A percentile compares a stretch with the other conserved stretches of the same genome.
These are phyloP conservation scores for Myrmophylax atrothorax DNA, from an alignment of 2,113 vertebrate species.

Conservation along the genomic window DNA sequence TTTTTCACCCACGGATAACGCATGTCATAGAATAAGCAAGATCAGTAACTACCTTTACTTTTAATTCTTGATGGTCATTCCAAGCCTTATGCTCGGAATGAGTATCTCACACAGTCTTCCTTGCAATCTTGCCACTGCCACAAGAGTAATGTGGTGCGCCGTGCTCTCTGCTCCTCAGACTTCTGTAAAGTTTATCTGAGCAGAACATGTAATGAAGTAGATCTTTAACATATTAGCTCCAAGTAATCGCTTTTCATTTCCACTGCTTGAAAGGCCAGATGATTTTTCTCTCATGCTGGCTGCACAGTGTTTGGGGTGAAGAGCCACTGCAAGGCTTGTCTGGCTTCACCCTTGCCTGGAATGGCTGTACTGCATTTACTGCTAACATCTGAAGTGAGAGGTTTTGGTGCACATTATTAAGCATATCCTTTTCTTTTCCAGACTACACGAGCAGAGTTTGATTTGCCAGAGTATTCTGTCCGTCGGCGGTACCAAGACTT, in stretches of 20 bases:
- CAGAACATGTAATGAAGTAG: not conserved
- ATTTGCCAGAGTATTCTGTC: constrained; percentile 93
- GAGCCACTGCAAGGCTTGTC: not conserved
- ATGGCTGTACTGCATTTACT: not conserved
- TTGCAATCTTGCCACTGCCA: not conserved
- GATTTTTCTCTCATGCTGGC: not conserved
- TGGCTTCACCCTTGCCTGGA: not conserved
- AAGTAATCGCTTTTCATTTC: not conserved
- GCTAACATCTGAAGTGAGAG: not conserved
- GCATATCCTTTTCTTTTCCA: constrained; percentile 46
- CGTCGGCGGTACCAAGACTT: constrained; percentile 97
- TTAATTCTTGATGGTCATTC: not conserved
- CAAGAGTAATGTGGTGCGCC: not conserved
- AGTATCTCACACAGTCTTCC: not conserved
- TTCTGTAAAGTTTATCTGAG: not conserved
- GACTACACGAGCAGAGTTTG: constrained; percentile 93
- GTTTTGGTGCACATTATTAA: not conserved
- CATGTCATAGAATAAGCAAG: not conserved
- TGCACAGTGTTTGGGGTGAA: not conserved
- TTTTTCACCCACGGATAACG: not conserved
- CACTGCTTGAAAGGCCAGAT: not conserved
- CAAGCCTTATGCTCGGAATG: not conserved
- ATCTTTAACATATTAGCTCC: not conserved
- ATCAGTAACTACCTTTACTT: not conserved
- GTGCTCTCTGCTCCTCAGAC: not conserved